Base-by-base conservation (phyloP, 1,140 invertebrate species). In the Ylistrum balloti region DNA sequence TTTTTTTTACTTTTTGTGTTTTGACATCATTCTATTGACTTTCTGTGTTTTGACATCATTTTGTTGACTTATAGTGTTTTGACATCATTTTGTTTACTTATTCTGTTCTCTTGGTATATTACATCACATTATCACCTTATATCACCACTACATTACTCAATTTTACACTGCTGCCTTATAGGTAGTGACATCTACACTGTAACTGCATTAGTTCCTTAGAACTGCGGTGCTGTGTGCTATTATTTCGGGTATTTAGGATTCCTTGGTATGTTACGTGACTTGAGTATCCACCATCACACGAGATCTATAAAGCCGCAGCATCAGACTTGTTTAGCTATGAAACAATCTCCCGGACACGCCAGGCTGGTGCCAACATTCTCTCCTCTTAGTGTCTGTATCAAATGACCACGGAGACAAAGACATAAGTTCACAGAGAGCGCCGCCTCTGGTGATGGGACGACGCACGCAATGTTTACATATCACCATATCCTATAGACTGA, bases 341-440 rank as follows among this genome's bases (percentile, higher is more conserved):
- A 56, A 56, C 45, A 74, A 74, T 74, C 56, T 17, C 2, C 56
- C n/a, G 56, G 56, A n/a, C 56, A 74, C 56, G 56, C 22, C 56
- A 74, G 56, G n/a, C 22, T 74, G 56, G 56, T 74, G 56, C 56
- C 56, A 74, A 74, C 17, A 74, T 74, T 74, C 56, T 74, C n/a
- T n/a, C 22, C 56, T 74, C 0, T 74, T 74, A 74, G 56, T 74
- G 56, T 74, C 56, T 74, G 28, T 28, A 74, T n/a, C 56, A n/a
- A n/a, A 74, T 74, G 56, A 74, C 56, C 56, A n/a, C n/a, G 56
- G 56, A 28, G 56, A 74, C 56, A 74, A 74, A 3, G 56, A n/a
- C n/a, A 74, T 74, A 74, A 11, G 56, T 74, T 74, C 56, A 74
- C 56, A 74, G n/a, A 5, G 56, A 28, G 56, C 22, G n/a, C 56